phyloP scores from a whole-genome alignment of 2,113 vertebrate genomes.

The Brienomyrus brachyistius region DNA sequence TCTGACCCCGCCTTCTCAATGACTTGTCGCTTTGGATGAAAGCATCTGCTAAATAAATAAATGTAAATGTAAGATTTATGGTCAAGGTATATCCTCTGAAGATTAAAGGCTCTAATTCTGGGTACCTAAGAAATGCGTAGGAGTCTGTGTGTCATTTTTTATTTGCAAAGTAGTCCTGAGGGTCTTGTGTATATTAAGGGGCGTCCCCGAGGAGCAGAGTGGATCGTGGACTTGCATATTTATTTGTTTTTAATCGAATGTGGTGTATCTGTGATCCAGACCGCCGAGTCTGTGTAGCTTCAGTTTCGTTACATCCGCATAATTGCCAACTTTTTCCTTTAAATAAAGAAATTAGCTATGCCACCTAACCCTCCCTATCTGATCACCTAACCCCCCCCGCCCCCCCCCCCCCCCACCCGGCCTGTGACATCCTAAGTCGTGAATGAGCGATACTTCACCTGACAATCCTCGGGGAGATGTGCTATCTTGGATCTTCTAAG shows the following conservation, averaged over 20 bases:
- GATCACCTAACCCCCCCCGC: not conserved
- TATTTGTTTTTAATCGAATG: slow-evolving; percentile 83
- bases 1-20: not conserved
- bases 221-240: slow-evolving; percentile 76
- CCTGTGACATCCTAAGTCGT: slow-evolving; percentile 48
- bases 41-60: slow-evolving; percentile 82
- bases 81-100: slow-evolving; percentile 73
- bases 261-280: slow-evolving; percentile 69
- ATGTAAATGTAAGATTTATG: not conserved
- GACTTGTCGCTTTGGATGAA: slow-evolving; percentile 8
- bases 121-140: slow-evolving; percentile 80
- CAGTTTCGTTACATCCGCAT: slow-evolving; percentile 57
- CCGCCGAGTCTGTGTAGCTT: slow-evolving; percentile 60
- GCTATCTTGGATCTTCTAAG: slow-evolving; percentile 73
- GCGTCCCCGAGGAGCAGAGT: slow-evolving; percentile 60
- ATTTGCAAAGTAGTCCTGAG: slow-evolving; percentile 71
- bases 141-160: slow-evolving; percentile 73
- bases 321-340: slow-evolving; percentile 71
- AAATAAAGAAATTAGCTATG: slow-evolving; percentile 61
- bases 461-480: slow-evolving; percentile 54
- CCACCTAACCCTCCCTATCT: slow-evolving; percentile 22
- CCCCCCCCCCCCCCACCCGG: slow-evolving; percentile 4
- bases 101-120: slow-evolving; percentile 94
- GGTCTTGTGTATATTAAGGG: slow-evolving; percentile 79
- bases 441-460: slow-evolving; percentile 70